These are phyloP conservation scores for Imbricaverruca yamaguchii DNA, from an alignment of 2,888 invertebrate genomes.

Conservation along the genomic window DNA sequence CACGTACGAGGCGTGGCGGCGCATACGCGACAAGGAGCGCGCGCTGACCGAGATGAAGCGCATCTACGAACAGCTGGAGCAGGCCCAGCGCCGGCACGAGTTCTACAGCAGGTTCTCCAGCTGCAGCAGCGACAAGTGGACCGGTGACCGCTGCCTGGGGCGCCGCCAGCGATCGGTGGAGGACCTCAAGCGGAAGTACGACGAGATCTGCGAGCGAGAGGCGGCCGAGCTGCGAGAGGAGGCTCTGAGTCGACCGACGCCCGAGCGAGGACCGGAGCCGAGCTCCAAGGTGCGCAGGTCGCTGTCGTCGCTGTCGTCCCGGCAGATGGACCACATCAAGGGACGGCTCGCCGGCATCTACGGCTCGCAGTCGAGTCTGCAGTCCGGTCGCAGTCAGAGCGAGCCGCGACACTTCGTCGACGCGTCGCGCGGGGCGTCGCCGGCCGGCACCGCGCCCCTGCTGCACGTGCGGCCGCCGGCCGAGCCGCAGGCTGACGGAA, in stretches of 20 bases:
- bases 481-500: neutral
- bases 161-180: constrained; percentile 80
- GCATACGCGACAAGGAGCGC: constrained; percentile 65
- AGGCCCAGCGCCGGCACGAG: constrained; percentile 72
- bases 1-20: constrained; percentile 80
- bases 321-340: constrained; percentile 71
- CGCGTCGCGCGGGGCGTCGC: neutral
- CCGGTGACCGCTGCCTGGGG: constrained; percentile 64
- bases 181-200: constrained; percentile 53
- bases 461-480: neutral
- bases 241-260: no score
- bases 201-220: constrained; percentile 2
- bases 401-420: neutral
- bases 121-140: constrained; percentile 50
- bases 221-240: neutral
- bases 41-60: constrained; percentile 72
- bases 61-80: constrained; percentile 65
- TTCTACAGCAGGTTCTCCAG: constrained; percentile 68
- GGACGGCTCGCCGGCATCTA: constrained; percentile 74
- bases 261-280: neutral
- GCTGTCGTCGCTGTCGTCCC: constrained; percentile 68
- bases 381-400: neutral
- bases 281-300: neutral
- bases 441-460: neutral
- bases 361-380: constrained; percentile 44